These are phyloP conservation scores for Forbesichthys papilliferus DNA, from an alignment of 2,113 vertebrate genomes.

Conservation along the genomic window DNA sequence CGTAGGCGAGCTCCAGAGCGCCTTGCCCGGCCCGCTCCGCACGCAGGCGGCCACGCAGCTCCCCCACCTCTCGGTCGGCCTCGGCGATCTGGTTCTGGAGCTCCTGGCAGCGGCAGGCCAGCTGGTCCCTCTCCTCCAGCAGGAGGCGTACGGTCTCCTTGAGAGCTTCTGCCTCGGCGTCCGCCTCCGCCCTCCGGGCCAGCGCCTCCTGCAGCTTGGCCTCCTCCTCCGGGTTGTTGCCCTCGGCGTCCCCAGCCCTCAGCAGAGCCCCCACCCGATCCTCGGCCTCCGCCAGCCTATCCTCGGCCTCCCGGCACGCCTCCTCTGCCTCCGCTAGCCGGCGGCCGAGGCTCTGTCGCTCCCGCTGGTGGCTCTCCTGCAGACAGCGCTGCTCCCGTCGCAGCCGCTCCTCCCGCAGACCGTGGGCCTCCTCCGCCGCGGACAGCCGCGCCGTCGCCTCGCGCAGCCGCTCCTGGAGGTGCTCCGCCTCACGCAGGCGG, in stretches of 20 bases:
- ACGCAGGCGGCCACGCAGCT: constrained; percentile 81
- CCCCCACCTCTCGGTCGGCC: constrained; percentile 83
- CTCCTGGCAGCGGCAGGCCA: constrained; percentile 87
- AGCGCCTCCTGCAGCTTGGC: constrained; percentile 86
- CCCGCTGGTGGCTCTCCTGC: constrained; percentile 86
- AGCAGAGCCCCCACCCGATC: constrained; percentile 86
- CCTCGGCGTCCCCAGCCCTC: constrained; percentile 75
- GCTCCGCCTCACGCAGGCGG: constrained; percentile 85
- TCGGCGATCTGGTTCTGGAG: constrained; percentile 84
- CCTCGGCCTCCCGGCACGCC: constrained; percentile 79
- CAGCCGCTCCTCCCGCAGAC: constrained; percentile 87
- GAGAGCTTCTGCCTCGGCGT: constrained; percentile 74
- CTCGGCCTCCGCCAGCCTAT: constrained; percentile 80
- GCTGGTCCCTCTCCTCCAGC: constrained; percentile 82
- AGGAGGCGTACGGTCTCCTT: constrained; percentile 83
- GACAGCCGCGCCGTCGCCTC: constrained; percentile 84
- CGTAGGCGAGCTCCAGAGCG: constrained; percentile 81
- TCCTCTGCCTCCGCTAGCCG: constrained; percentile 85
- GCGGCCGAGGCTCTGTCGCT: constrained; percentile 82
- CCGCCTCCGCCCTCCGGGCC: constrained; percentile 73
- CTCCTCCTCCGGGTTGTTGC: constrained; percentile 74
- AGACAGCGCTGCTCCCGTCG: constrained; percentile 82
- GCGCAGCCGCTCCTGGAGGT: constrained; percentile 85
- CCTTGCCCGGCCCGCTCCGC: constrained; percentile 84
- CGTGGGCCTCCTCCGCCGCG: constrained; percentile 82